phyloP scores from a whole-genome alignment of 92 coral and sea anemone genomes.

The Porites cylindrica region DNA sequence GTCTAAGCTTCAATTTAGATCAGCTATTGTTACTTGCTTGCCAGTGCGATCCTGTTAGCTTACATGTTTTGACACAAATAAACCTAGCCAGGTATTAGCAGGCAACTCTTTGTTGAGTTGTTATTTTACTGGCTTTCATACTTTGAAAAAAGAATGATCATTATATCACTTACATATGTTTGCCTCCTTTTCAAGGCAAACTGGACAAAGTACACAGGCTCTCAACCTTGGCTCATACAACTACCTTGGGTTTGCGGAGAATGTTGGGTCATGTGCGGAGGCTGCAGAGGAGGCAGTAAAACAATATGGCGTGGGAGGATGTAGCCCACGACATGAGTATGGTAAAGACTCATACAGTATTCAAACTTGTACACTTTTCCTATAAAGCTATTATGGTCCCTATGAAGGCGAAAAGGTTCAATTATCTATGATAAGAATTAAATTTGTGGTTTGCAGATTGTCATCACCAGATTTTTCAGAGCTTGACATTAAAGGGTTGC shows the following conservation, averaged over 20 bases:
- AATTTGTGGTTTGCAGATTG: too few species aligned
- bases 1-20: too few species aligned
- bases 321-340: conserved; percentile 97
- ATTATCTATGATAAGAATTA: neutral
- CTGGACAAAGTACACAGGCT: conserved; percentile 67
- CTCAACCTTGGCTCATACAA: conserved; percentile 97
- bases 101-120: too few species aligned
- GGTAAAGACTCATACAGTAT: conserved; percentile 60
- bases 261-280: conserved; percentile 94
- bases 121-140: too few species aligned
- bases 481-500: neutral
- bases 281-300: conserved; percentile 78
- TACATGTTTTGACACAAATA: too few species aligned
- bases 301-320: conserved; percentile 82
- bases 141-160: too few species aligned
- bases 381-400: neutral
- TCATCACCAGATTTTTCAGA: neutral
- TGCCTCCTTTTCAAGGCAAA: conserved; percentile 43
- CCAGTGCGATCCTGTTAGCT: too few species aligned
- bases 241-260: conserved; percentile 97
- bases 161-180: neutral
- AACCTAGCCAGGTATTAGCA: too few species aligned
- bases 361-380: neutral
- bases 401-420: neutral
- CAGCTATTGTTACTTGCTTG: too few species aligned